Base-by-base conservation (phyloP, 2,888 invertebrate species). In the Thecocarcelia acutangulata region DNA sequence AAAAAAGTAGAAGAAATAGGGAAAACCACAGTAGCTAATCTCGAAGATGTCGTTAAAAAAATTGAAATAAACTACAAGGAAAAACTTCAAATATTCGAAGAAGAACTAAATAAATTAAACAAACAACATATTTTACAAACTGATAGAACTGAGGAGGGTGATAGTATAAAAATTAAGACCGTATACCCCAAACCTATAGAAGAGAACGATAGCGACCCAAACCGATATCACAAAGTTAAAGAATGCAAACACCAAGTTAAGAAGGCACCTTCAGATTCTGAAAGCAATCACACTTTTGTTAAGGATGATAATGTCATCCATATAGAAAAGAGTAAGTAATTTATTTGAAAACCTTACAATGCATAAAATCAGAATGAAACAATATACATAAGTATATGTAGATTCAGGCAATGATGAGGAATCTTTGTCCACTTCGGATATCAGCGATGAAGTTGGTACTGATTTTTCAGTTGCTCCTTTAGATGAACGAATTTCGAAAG, bases 1-100 rank as follows among this genome's bases (percentile, higher is more conserved):
- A 85, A 88, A 63, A 89, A 88, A 75, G 85, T 89, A 0, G 80
- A 87, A 3, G 89, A 89, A 72, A 88, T 89, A 3, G 86, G 86
- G 4, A 86, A 87, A 54, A 78, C 85, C 15, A 89, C 86, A 44
- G 85, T 85, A 6, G 84, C 84, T 17, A 88, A 87, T 37, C 79
- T 89, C 8, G 88, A 88, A 52, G 85, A 87, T 42, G 85, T 87
- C 0, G 86, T 89, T 0, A 78, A 84, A 9, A 86, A 87, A 21
- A 80, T 89, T 69, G 88, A 89, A 83, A 68, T 76, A 15, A 85
- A 86, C n/a, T 89, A 89, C 63, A 87, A 85, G 19, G 85, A 86
- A 4, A 89, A 89, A 24, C 59, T 89, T 1, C 85, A 86, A 1
- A 84, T 85, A 0, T 73, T 89, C 1, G 87, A 89, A 56, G 84